phyloP scores from a whole-genome alignment of 2,113 vertebrate genomes.

The Rynchops niger region DNA sequence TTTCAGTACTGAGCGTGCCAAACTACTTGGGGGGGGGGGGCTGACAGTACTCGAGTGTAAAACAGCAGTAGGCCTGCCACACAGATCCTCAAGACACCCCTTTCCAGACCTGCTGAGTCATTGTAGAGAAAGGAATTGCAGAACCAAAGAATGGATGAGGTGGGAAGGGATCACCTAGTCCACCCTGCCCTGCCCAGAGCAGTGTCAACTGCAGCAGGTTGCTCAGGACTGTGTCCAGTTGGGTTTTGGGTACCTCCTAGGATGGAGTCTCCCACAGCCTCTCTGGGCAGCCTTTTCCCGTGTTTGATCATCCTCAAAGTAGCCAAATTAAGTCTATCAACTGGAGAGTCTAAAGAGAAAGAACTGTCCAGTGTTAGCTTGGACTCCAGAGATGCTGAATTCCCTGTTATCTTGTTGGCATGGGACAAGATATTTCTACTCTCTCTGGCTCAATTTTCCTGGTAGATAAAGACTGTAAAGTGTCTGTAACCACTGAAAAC shows the following conservation, averaged over 20 bases:
- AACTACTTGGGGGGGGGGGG: not conserved
- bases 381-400: not conserved
- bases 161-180: not conserved
- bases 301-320: not conserved
- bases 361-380: not conserved
- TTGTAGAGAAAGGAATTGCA: not conserved
- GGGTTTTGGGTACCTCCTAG: not conserved
- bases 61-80: not conserved
- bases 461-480: not conserved
- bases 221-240: not conserved
- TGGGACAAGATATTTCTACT: not conserved
- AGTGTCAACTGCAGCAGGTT: not conserved
- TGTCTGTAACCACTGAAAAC: not conserved
- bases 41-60: not conserved
- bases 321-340: not conserved
- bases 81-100: not conserved
- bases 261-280: not conserved
- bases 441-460: not conserved
- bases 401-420: not conserved
- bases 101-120: not conserved
- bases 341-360: not conserved
- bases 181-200: not conserved
- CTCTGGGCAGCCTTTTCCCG: not conserved
- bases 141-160: not conserved
- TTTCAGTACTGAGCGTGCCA: not conserved